Evolutionary conservation across 2,888 invertebrate genomes (phyloP).

Genomic region (Danaus chrysippus): DNA sequence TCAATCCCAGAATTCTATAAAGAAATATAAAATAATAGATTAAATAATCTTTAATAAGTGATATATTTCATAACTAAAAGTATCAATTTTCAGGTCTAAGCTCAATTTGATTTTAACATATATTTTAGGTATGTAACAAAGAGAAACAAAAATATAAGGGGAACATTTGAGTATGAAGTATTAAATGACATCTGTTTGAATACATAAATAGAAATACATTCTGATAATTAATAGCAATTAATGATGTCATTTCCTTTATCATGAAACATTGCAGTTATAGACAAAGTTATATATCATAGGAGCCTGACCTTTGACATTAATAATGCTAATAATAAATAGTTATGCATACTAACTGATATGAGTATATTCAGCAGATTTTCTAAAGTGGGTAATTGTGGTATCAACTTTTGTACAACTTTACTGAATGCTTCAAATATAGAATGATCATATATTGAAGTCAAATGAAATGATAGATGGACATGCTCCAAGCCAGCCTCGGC

Average conservation of each 20-base stretch:
- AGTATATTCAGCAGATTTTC: conserved; percentile 98
- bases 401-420: conserved; percentile 99
- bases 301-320: background rate
- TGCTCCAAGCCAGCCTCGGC: conserved; percentile 92
- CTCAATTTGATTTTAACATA: too few relatives aligned
- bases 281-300: background rate
- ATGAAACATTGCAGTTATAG: too few relatives aligned
- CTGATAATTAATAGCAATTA: too few relatives aligned
- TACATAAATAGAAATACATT: too few relatives aligned
- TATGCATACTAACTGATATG: conserved; percentile 90
- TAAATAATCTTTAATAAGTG: background rate
- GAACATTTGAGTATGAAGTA: too few relatives aligned
- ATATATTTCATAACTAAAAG: too few relatives aligned
- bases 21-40: conserved; percentile 8
- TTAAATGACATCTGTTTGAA: too few relatives aligned
- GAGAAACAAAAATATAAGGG: too few relatives aligned
- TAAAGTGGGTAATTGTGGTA: conserved; percentile 96
- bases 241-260: too few relatives aligned
- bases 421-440: conserved; percentile 99
- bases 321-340: conserved; percentile 7
- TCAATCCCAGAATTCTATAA: conserved; percentile 98
- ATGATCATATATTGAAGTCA: conserved; percentile 99
- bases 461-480: conserved; percentile 95
- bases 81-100: too few relatives aligned
- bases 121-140: too few relatives aligned